phyloP scores from a whole-genome alignment of 23 tunicate genomes.

The Trididemnum nubilum region DNA sequence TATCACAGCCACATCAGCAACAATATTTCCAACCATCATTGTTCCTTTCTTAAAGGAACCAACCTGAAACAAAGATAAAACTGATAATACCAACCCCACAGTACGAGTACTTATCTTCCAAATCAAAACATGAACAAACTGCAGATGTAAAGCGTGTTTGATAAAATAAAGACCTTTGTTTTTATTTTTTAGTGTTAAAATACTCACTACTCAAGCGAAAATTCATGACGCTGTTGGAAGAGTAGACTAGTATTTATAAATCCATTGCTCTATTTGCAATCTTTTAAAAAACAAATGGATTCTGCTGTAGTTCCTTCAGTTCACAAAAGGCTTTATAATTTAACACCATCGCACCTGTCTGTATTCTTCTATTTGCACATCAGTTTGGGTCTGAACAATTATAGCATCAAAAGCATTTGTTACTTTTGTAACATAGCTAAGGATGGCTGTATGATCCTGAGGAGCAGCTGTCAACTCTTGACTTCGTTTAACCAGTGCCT shows the following conservation, averaged over 20 bases:
- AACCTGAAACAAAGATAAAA: conserved; percentile 46
- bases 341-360: conserved; percentile 60
- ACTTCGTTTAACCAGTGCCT: conserved; percentile 81
- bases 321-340: background rate
- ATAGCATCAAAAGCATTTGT: conserved; percentile 74
- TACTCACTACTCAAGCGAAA: no score
- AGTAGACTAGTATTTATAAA: no score
- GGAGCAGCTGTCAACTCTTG: conserved; percentile 75
- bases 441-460: conserved; percentile 67
- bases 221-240: no score
- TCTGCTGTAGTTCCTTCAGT: no score
- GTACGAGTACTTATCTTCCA: no score
- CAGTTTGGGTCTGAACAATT: conserved; percentile 58
- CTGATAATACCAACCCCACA: background rate
- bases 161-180: no score
- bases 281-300: no score
- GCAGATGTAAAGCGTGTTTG: no score
- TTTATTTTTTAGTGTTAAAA: no score
- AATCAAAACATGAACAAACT: no score
- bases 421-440: conserved; percentile 69
- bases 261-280: no score
- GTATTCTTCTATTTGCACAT: conserved; percentile 78
- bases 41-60: conserved; percentile 98
- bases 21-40: conserved; percentile 77
- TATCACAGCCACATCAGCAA: conserved; percentile 82